Evolutionary conservation across 1,140 invertebrate species (phyloP).

Genomic region (Pomacea maculata): DNA sequence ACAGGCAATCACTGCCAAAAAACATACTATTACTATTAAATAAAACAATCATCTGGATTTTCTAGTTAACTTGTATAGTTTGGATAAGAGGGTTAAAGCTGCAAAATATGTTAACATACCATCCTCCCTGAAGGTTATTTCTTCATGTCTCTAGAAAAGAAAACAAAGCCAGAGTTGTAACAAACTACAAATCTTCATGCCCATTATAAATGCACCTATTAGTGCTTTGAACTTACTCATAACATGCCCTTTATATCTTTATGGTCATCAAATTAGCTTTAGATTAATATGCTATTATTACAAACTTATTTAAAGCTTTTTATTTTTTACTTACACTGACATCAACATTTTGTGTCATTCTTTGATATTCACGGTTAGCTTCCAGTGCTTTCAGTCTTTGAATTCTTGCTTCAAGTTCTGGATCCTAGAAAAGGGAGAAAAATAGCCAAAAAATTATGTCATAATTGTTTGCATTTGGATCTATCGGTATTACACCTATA

Average conservation of each 20-base stretch:
- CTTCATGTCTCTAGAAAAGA: conserved; percentile 1
- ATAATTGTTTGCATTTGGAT: too few relatives aligned
- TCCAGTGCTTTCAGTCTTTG: conserved; percentile 51
- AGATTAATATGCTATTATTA: background rate
- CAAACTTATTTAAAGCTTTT: background rate
- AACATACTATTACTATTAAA: background rate
- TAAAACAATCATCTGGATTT: background rate
- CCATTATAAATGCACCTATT: too few relatives aligned
- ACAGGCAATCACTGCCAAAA: background rate
- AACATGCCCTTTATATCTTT: too few relatives aligned
- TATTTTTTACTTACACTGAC: conserved; percentile 12
- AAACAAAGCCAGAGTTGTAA: too few relatives aligned
- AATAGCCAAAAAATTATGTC: background rate
- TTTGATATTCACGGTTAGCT: conserved; percentile 54
- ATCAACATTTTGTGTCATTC: conserved; percentile 57
- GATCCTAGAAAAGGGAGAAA: conserved; percentile 46
- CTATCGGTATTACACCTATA: too few relatives aligned
- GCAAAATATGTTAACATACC: conserved; percentile 2
- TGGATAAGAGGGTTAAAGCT: background rate
- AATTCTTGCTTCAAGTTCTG: conserved; percentile 58
- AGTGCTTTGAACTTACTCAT: too few relatives aligned
- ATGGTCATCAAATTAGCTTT: too few relatives aligned
- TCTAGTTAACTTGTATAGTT: background rate
- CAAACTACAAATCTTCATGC: too few relatives aligned
- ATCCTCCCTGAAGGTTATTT: conserved; percentile 18